Evolutionary conservation across 2,797 vertebrate species (phyloP).

Genomic region (Crypturellus tataupa): DNA sequence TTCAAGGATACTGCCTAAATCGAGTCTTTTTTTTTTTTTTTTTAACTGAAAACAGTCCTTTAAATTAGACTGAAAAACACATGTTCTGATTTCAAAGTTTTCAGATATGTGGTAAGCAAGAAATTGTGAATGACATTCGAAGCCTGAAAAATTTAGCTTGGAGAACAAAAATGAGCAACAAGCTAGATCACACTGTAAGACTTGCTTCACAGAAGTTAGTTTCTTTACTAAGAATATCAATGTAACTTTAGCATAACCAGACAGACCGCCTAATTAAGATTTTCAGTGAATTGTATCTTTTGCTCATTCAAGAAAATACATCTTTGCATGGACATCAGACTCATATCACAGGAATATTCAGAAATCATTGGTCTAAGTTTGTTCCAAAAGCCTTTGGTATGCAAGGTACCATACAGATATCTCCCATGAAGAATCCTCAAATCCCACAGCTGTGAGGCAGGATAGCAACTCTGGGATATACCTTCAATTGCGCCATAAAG

Average conservation of each 20-base stretch:
- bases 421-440: slow-evolving; percentile 25
- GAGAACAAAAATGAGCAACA: not conserved
- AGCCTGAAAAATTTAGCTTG: slow-evolving; percentile 64
- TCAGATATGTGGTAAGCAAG: not conserved
- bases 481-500: slow-evolving; percentile 69
- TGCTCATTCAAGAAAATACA: fast-evolving
- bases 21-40: slow-evolving; percentile 9
- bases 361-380: not conserved
- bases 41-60: slow-evolving; percentile 39
- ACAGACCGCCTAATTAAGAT: not conserved
- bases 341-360: not conserved
- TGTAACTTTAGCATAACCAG: not conserved
- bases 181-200: not conserved
- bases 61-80: slow-evolving; percentile 44
- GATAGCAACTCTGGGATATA: slow-evolving; percentile 11
- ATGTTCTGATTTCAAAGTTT: slow-evolving; percentile 47
- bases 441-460: slow-evolving; percentile 65
- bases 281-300: not conserved
- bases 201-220: not conserved
- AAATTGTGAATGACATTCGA: slow-evolving; percentile 63
- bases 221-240: not conserved
- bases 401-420: slow-evolving; percentile 45
- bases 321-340: not conserved
- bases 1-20: slow-evolving; percentile 17
- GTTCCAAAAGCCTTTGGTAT: slow-evolving; percentile 1